These are phyloP conservation scores for Macrobrachium rosenbergii DNA, from an alignment of 1,140 invertebrate species.

Conservation along the genomic window DNA sequence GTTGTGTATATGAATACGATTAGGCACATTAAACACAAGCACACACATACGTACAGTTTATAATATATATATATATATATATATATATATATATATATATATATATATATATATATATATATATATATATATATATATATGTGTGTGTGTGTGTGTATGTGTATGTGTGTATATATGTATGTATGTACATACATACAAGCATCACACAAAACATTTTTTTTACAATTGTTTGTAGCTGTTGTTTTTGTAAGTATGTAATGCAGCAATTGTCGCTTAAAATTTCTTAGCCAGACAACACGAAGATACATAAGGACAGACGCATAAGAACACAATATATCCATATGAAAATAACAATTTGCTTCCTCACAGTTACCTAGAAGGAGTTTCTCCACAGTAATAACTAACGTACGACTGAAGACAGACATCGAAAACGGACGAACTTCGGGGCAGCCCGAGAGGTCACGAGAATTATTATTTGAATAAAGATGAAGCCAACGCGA, in stretches of 20 bases:
- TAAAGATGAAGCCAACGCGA: too few relatives aligned
- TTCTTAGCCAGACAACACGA: background rate
- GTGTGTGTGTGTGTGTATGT: background rate
- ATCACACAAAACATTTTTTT: background rate
- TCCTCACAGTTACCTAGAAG: background rate
- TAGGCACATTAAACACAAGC: too few relatives aligned
- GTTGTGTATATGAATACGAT: background rate
- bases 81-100: slow-evolving; percentile 5
- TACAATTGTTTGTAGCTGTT: background rate
- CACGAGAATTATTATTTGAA: too few relatives aligned
- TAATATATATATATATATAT: slow-evolving; percentile 9
- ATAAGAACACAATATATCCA: background rate
- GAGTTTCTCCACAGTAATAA: background rate
- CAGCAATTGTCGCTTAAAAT: background rate
- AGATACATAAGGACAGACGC: background rate
- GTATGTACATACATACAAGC: background rate
- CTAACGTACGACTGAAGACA: background rate
- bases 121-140: slow-evolving; percentile 22
- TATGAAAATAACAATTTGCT: background rate
- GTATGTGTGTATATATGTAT: background rate
- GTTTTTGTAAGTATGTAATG: background rate
- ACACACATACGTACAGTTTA: too few relatives aligned
- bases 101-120: slow-evolving; percentile 13
- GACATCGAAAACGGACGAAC: too few relatives aligned
- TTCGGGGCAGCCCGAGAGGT: too few relatives aligned